A percentile compares a stretch with the other conserved stretches of the same genome.
These are phyloP conservation scores for Gymnocheta viridis DNA, from an alignment of 2,888 invertebrate species.

Conservation along the genomic window DNA sequence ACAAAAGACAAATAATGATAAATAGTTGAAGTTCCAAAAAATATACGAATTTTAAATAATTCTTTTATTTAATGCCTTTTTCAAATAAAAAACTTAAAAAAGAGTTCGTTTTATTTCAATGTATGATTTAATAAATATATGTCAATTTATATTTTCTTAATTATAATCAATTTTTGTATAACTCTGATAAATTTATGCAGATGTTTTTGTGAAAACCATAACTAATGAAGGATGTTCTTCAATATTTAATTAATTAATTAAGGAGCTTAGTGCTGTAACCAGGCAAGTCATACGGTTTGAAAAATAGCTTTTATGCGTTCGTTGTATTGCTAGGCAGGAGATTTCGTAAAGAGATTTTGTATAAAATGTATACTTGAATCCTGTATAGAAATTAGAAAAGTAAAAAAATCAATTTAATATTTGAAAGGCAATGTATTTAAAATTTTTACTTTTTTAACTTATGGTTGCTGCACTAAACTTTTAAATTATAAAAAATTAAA, in stretches of 20 bases:
- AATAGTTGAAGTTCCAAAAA: conserved; percentile 37
- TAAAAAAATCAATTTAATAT: too few relatives aligned
- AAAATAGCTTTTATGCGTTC: too few relatives aligned
- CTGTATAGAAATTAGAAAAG: too few relatives aligned
- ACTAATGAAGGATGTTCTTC: background rate
- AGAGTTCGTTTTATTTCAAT: background rate
- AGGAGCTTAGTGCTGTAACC: too few relatives aligned
- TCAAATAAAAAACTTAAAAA: background rate
- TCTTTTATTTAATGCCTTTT: conserved; percentile 4
- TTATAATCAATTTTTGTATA: conserved; percentile 1
- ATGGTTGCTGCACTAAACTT: too few relatives aligned
- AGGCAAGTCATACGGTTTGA: too few relatives aligned
- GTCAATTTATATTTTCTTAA: conserved; percentile 16
- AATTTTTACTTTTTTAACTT: too few relatives aligned
- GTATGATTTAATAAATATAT: background rate
- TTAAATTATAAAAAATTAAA: conserved; percentile 22
- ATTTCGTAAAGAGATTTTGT: too few relatives aligned
- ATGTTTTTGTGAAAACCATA: conserved; percentile 15
- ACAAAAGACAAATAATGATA: conserved; percentile 40
- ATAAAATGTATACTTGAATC: too few relatives aligned
- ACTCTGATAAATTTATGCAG: background rate
- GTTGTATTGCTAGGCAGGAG: too few relatives aligned
- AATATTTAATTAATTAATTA: conserved; percentile 29
- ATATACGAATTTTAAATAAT: conserved; percentile 29
- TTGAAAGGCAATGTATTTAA: too few relatives aligned